These are phyloP conservation scores for Percopsis transmontana DNA, from an alignment of 2,113 vertebrate genomes.

Conservation along the genomic window DNA sequence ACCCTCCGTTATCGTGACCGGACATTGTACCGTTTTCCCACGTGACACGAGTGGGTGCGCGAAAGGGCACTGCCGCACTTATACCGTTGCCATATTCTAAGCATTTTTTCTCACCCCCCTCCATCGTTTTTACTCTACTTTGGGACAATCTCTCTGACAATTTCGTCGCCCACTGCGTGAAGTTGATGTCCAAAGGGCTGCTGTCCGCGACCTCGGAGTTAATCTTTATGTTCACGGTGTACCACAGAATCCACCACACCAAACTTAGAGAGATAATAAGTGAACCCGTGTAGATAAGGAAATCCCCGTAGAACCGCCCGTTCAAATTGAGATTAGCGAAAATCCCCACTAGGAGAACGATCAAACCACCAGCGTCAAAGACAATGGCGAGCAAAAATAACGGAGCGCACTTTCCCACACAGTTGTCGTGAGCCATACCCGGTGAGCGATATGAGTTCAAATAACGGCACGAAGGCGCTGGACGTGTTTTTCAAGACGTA, in stretches of 20 bases:
- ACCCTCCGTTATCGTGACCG: constrained; percentile 64
- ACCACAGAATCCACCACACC: constrained; percentile 80
- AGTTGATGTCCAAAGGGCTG: constrained; percentile 42
- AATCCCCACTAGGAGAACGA: constrained; percentile 72
- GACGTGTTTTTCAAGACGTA: constrained; percentile 28
- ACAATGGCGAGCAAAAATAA: constrained; percentile 64
- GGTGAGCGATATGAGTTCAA: neutral
- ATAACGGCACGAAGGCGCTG: neutral
- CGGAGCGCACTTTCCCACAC: constrained; percentile 65
- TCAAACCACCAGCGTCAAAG: constrained; percentile 69
- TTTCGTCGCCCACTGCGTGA: constrained; percentile 73
- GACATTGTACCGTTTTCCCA: constrained; percentile 35
- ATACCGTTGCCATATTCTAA: constrained; percentile 33
- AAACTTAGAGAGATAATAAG: constrained; percentile 76
- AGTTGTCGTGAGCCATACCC: constrained; percentile 63
- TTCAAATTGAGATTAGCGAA: constrained; percentile 69
- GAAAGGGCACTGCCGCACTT: constrained; percentile 19
- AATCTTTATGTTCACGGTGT: constrained; percentile 69
- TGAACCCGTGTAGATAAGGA: constrained; percentile 79
- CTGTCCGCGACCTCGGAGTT: constrained; percentile 33
- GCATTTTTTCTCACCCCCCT: constrained; percentile 39
- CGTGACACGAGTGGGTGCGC: constrained; percentile 32
- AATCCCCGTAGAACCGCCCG: constrained; percentile 78
- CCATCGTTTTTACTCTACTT: constrained; percentile 45
- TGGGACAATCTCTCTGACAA: constrained; percentile 71